Percentiles rank a stretch among this genome's conserved stretches.
Conservation (phyloP, 2,797 vertebrate genomes). For the Otus scops region DNA sequence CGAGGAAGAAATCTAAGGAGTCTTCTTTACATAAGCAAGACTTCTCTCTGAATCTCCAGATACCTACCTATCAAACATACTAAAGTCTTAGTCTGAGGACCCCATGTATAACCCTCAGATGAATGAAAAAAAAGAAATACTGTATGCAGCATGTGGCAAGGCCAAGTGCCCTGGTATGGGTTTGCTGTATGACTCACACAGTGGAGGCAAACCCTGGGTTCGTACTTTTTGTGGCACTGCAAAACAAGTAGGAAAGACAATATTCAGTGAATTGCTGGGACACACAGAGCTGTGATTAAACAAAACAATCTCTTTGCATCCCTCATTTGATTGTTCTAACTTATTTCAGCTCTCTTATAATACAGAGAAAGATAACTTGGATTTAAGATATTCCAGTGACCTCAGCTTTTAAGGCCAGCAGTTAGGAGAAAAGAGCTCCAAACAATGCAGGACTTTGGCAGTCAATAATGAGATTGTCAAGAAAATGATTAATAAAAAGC, state of each 20-base stretch:
- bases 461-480: background rate
- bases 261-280: background rate
- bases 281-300: background rate
- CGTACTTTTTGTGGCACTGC: background rate
- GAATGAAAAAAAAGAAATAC: background rate
- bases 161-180: background rate
- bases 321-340: background rate
- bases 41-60: background rate
- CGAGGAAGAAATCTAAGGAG: background rate
- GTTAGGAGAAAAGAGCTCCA: background rate
- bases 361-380: background rate
- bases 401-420: background rate
- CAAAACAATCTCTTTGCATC: background rate
- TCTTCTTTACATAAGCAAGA: background rate
- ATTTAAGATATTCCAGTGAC: background rate
- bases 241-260: background rate
- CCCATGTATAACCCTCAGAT: background rate
- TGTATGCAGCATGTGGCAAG: background rate
- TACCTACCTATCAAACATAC: background rate
- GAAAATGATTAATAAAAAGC: background rate
- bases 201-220: background rate
- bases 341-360: background rate
- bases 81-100: background rate
- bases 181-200: background rate
- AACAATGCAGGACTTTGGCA: background rate